Conservation (phyloP, 2,797 vertebrate genomes). For the Artibeus jamaicensis region DNA sequence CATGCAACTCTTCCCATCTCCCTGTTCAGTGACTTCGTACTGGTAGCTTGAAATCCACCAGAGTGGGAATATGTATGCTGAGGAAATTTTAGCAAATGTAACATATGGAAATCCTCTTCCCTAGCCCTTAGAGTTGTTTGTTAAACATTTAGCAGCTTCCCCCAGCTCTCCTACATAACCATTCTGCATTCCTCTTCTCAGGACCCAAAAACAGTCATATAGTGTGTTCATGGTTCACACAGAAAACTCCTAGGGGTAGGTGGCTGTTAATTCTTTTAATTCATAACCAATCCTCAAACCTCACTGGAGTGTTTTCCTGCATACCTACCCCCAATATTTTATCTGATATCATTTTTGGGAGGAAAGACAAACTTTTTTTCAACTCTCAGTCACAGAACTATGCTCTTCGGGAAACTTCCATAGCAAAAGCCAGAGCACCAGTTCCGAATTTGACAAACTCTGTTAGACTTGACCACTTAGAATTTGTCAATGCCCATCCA, state of each 20-base stretch:
- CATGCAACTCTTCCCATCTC: background rate
- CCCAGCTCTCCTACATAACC: background rate
- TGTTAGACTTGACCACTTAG: background rate
- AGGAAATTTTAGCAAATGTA: background rate
- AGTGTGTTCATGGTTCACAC: background rate
- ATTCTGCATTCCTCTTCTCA: background rate
- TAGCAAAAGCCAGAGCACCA: background rate
- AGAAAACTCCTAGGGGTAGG: background rate
- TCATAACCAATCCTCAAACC: background rate
- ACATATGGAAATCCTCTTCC: background rate
- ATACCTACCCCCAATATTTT: background rate
- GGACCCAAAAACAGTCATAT: background rate
- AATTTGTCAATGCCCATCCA: background rate
- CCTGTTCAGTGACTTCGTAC: background rate
- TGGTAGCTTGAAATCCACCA: background rate
- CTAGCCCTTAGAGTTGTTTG: too few species aligned
- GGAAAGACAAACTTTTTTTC: background rate
- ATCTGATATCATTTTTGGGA: background rate
- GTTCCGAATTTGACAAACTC: background rate
- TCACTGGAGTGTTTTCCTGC: background rate
- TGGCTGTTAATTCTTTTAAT: background rate
- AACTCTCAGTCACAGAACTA: background rate
- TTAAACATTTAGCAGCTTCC: background rate
- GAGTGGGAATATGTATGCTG: accelerated
- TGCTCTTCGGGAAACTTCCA: background rate